Base-by-base conservation (phyloP, 37 sponge, comb jelly and placozoan species). In the Halichondria panicea region DNA sequence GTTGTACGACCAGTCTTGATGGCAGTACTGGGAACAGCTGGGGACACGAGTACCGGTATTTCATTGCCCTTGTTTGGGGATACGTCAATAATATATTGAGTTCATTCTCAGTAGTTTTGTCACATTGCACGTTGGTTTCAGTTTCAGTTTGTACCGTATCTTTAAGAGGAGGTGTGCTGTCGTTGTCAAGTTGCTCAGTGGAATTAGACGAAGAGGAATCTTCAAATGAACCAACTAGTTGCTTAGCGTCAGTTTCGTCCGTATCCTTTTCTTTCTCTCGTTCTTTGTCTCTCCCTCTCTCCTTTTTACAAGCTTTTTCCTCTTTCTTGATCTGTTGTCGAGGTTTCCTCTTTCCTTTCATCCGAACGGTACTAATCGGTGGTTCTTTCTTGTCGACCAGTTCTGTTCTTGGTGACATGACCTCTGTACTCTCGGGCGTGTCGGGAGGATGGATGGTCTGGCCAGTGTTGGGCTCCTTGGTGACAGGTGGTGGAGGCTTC, bases 401-500 rank as follows among this genome's bases (percentile, higher is more conserved):
- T 15, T 43, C 44, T 48, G 42, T 43, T n/a, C 46, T 42, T n/a
- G 1, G 1, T 11, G 4, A 30, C 5, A 55, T 34, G 3, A 4
- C 55, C 25, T 66, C 45, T 43, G 58, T 32, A 19, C 32, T 33
- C 5, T 66, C 59, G 6, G 44, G n/a, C 9, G 52, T 24, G 28
- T 77, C 70, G 62, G 34, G 12, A 6, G 80, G 31, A 3, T 53
- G 76, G 42, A 87, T 40, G 2, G 87, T 70, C 69, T 87, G 87
- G 25, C 87, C 87, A 7, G 87, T 86, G 24, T 59, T 59, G 1
- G 80, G 81, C 34, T 86, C 87, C 55, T 86, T 86, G 13, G 80
- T 52, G n/a, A 79, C 37, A 0, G 86, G 79, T n/a, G n/a, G n/a
- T n/a, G n/a, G n/a, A n/a, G n/a, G n/a, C n/a, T n/a, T n/a, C n/a